Percentiles rank a stretch among this genome's conserved stretches.
These are phyloP conservation scores for Petroica traversi DNA, from an alignment of 2,113 vertebrate genomes.

Conservation along the genomic window DNA sequence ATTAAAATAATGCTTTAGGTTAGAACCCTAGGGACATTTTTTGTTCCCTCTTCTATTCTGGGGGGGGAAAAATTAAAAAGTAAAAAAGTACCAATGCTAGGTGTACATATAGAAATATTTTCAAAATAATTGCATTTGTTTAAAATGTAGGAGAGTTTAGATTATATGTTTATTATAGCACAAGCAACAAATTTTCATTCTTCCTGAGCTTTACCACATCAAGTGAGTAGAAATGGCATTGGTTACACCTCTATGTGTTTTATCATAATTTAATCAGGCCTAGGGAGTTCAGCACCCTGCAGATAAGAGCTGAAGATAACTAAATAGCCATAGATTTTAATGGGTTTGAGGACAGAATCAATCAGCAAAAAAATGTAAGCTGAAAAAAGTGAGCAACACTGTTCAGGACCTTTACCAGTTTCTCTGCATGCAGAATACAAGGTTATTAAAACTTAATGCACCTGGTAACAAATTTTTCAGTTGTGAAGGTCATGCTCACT, in stretches of 20 bases:
- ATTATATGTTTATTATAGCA: neutral
- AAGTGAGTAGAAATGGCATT: neutral
- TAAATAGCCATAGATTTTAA: neutral
- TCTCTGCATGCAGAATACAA: neutral
- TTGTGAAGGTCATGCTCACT: neutral
- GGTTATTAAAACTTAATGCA: neutral
- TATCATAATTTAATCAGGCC: neutral
- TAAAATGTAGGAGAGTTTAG: neutral
- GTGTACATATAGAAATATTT: neutral
- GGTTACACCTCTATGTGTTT: neutral
- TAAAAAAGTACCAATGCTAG: neutral
- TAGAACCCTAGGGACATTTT: neutral
- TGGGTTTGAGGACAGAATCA: neutral
- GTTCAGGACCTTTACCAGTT: neutral
- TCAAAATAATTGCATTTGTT: neutral
- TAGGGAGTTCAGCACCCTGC: neutral
- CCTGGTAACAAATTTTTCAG: neutral
- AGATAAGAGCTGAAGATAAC: neutral
- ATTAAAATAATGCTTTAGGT: neutral
- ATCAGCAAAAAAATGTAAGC: neutral
- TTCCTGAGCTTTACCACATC: neutral
- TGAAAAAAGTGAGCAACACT: neutral
- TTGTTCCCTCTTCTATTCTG: neutral
- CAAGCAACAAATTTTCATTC: neutral
- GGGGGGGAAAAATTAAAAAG: neutral